Conservation (phyloP, 2,888 invertebrate genomes). For the Apocheima hispidaria region DNA sequence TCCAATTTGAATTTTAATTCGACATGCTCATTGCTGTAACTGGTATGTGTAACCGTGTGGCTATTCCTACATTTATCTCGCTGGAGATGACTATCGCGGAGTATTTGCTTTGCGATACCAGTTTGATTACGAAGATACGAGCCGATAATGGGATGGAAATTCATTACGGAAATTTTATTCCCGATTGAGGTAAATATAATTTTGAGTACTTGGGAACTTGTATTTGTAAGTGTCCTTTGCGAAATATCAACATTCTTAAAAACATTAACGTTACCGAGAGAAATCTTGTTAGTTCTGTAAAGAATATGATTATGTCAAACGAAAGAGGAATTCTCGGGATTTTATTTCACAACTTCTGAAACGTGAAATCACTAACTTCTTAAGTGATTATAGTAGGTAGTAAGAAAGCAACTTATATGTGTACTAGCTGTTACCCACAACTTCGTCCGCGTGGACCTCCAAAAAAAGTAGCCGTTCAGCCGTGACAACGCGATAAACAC, state of each 20-base stretch:
- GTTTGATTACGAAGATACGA: slow-evolving; percentile 23
- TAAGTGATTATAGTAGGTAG: too few species aligned
- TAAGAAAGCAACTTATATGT: too few species aligned
- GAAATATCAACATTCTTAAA: slow-evolving; percentile 4
- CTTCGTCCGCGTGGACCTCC: too few species aligned
- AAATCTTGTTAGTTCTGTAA: not conserved
- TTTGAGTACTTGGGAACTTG: slow-evolving; percentile 6
- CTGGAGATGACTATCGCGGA: slow-evolving; percentile 50
- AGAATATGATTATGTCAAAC: not conserved
- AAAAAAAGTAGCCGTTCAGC: too few species aligned
- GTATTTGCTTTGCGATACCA: slow-evolving; percentile 50
- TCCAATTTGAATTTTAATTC: slow-evolving; percentile 73
- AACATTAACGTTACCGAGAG: not conserved
- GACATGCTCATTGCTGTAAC: slow-evolving; percentile 59
- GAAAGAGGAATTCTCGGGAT: too few species aligned
- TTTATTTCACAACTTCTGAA: too few species aligned
- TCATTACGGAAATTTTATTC: slow-evolving; percentile 23
- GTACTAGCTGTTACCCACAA: too few species aligned
- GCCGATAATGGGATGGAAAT: slow-evolving; percentile 26
- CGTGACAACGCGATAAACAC: too few species aligned
- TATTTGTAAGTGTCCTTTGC: slow-evolving; percentile 7
- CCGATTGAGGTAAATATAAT: slow-evolving; percentile 9
- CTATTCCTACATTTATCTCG: slow-evolving; percentile 44
- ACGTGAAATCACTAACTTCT: too few species aligned
- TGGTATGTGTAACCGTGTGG: slow-evolving; percentile 48